phyloP scores from a whole-genome alignment of 2,797 vertebrate genomes.

The Pterois miles region DNA sequence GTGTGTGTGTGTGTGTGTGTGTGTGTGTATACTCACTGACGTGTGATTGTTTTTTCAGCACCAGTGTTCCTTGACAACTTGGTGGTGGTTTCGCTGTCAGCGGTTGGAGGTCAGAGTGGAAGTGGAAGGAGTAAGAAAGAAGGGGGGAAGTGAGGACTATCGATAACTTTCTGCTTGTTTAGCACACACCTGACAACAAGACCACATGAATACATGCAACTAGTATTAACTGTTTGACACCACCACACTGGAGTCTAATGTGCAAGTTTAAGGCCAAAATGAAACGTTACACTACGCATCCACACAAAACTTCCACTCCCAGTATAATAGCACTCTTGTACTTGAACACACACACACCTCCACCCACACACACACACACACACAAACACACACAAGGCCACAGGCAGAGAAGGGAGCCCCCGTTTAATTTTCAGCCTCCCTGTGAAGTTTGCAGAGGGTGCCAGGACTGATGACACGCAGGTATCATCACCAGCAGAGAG shows the following conservation, averaged over 20 bases:
- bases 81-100: slow-evolving; percentile 47
- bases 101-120: slow-evolving; percentile 54
- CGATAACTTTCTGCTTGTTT: slow-evolving; percentile 16
- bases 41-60: slow-evolving; percentile 34
- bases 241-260: neutral
- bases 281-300: neutral
- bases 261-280: slow-evolving; percentile 10
- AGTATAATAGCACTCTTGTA: slow-evolving; percentile 7
- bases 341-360: slow-evolving; percentile 1
- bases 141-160: neutral
- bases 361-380: slow-evolving; percentile 5
- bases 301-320: neutral
- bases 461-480: slow-evolving; percentile 60
- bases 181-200: slow-evolving; percentile 2
- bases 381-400: slow-evolving; percentile 42
- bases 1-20: slow-evolving; percentile 26
- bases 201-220: slow-evolving; percentile 12
- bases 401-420: slow-evolving; percentile 80
- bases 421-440: slow-evolving; percentile 84
- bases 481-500: slow-evolving; percentile 54
- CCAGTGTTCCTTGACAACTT: slow-evolving; percentile 51
- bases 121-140: slow-evolving; percentile 16
- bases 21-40: slow-evolving; percentile 4
- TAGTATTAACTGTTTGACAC: neutral
- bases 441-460: slow-evolving; percentile 72